Conservation (phyloP, 2,113 vertebrate species). For the Eclectus roratus region DNA sequence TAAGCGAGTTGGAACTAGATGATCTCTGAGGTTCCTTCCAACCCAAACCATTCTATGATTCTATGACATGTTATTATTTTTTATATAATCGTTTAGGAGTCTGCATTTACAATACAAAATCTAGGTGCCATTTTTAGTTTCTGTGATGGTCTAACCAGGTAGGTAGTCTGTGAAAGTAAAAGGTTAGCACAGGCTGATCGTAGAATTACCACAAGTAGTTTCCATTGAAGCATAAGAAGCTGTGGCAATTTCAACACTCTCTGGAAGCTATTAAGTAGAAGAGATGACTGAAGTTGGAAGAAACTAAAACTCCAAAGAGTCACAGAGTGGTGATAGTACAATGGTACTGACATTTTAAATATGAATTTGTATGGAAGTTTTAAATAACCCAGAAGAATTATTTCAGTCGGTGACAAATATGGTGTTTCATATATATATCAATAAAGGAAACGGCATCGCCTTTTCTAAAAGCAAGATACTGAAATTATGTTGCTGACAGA, state of each 20-base stretch:
- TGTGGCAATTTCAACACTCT: neutral
- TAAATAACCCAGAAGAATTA: neutral
- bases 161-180: neutral
- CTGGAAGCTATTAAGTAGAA: neutral
- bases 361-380: neutral
- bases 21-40: neutral
- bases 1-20: neutral
- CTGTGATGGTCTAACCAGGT: neutral
- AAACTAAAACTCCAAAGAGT: neutral
- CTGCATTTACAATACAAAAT: neutral
- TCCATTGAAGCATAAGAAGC: neutral
- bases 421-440: neutral
- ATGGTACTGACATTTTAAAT: neutral
- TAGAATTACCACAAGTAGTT: neutral
- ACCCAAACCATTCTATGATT: neutral
- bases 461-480: neutral
- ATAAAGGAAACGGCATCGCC: neutral
- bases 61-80: neutral
- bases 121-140: neutral
- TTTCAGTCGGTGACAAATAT: neutral
- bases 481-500: neutral
- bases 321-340: neutral
- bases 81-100: neutral
- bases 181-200: neutral
- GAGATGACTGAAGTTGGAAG: neutral